Evolutionary conservation across 2,888 invertebrate genomes (phyloP), one percentile per base, ranked within the genome.

Genomic region (Acleris sparsana): DNA sequence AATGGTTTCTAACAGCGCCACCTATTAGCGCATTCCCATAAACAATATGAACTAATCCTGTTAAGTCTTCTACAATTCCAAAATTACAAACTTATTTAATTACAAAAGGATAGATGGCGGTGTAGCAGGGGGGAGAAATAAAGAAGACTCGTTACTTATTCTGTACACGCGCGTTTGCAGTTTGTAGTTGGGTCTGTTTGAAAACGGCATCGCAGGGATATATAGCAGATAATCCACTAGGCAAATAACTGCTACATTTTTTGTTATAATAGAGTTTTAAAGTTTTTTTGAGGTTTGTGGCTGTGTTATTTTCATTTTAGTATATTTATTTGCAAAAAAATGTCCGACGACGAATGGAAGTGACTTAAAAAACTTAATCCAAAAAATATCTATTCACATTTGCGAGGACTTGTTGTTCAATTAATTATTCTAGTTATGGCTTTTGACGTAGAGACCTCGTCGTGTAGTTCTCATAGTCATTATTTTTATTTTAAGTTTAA

Each of bases 91-190:
- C 46, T n/a, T 39, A 63, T 68, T 33, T 58, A 46, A 68, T 68
- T 62, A 66, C 49, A 66, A 65, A 44, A 68, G 58, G 55, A 62
- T 63, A 57, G 51, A 61, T 59, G 51, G 60, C 68, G 46, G 51
- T 68, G 53, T 65, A 56, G 60, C 52, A 25, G 20, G 56, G 44
- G 55, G 29, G 57, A 13, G 63, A 59, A 61, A 67, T 62, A 62
- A 66, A 48, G 55, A 53, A 64, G 29, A 25, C 57, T 59, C 33
- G 63, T 46, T 25, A 46, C 25, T 57, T 62, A 72, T 72, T 69
- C 69, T 39, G 56, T 33, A 43, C 71, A 68, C 72, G 72, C 61
- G 64, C 66, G 69, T 72, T 69, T 70, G 68, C 72, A 70, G 69
- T 70, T 69, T 68, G 68, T 69, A 70, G 69, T 68, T 66, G 61